Conservation (phyloP, 2,888 invertebrate species). For the Coronaproctus castanopsis region DNA sequence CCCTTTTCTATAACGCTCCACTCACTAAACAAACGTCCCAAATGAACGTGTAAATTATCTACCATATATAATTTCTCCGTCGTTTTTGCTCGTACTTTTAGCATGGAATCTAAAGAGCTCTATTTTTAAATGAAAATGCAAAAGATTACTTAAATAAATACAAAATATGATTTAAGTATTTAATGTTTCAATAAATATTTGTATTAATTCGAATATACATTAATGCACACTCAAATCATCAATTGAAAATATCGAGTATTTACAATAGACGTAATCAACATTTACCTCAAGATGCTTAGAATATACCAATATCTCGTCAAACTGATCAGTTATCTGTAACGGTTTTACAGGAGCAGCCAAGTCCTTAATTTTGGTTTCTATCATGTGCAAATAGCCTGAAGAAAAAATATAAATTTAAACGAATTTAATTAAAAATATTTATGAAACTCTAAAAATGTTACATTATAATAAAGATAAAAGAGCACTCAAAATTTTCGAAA, state of each 20-base stretch:
- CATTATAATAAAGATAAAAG: too few relatives aligned
- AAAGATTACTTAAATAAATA: too few relatives aligned
- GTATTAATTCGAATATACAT: too few relatives aligned
- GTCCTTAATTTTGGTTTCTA: slow-evolving; percentile 58
- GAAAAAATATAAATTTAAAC: slow-evolving; percentile 16
- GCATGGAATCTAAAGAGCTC: slow-evolving; percentile 26
- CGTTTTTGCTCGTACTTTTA: slow-evolving; percentile 36
- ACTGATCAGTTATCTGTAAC: slow-evolving; percentile 48
- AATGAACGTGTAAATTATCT: slow-evolving; percentile 54
- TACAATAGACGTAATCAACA: too few relatives aligned
- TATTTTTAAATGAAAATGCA: too few relatives aligned
- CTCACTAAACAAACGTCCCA: slow-evolving; percentile 56
- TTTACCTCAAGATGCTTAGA: slow-evolving; percentile 45
- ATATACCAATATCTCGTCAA: slow-evolving; percentile 54
- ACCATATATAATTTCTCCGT: slow-evolving; percentile 55
- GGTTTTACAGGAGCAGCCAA: slow-evolving; percentile 46
- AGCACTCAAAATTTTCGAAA: too few relatives aligned
- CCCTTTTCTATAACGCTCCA: slow-evolving; percentile 67
- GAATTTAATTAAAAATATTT: slow-evolving; percentile 1
- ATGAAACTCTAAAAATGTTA: too few relatives aligned
- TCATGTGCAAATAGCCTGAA: slow-evolving; percentile 46
- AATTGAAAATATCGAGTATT: too few relatives aligned
- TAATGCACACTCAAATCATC: too few relatives aligned
- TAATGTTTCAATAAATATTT: too few relatives aligned
- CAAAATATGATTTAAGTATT: too few relatives aligned